Evolutionary conservation across 2,888 invertebrate genomes (phyloP), one percentile per base, ranked within the genome.

Genomic region (Heliconius ismenius): DNA sequence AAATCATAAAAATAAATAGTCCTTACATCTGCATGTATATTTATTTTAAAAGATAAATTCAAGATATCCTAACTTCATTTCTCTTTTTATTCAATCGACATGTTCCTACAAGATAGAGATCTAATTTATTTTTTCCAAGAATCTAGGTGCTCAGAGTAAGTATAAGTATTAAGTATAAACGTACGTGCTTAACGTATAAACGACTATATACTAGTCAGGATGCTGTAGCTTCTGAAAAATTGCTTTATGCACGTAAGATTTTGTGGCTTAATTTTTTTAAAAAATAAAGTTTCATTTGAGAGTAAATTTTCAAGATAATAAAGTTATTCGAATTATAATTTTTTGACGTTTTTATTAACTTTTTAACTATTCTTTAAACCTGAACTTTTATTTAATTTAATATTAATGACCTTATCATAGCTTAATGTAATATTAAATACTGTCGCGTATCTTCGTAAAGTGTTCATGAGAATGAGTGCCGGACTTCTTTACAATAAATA

Each of bases 401-500:
- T 60, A 60, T 60, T 60, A 4, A 60, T 11, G 3, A 58, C n/a
- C 9, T 11, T 58, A 58, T 58, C n/a, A 58, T 58, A 58, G 11
- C 2, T 60, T 4, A 62, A 62, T 62, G 18, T 26, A 7, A 26
- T 62, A 26, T 24, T 15, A 62, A 15, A 62, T 15, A 26, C 6
- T 43, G 15, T 15, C n/a, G n/a, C 24, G n/a, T 73, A 39, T 49
- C 60, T 64, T 67, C 36, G 65, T 73, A 75, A 78, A 65, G 62
- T 76, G 79, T 83, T 76, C 82, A 83, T 83, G 81, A 76, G 76
- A 81, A 81, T 83, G 83, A 84, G 82, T 84, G 81, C 81, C 75
- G 82, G 67, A 78, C 82, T 82, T 82, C 81, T 81, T 80, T 80
- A 78, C 76, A 84, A 78, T 86, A 87, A 87, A 86, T 84, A 83